Evolutionary conservation across 2,113 vertebrate genomes (phyloP), one percentile per base, ranked within the genome.

Genomic region (Oreochromis spilurus): DNA sequence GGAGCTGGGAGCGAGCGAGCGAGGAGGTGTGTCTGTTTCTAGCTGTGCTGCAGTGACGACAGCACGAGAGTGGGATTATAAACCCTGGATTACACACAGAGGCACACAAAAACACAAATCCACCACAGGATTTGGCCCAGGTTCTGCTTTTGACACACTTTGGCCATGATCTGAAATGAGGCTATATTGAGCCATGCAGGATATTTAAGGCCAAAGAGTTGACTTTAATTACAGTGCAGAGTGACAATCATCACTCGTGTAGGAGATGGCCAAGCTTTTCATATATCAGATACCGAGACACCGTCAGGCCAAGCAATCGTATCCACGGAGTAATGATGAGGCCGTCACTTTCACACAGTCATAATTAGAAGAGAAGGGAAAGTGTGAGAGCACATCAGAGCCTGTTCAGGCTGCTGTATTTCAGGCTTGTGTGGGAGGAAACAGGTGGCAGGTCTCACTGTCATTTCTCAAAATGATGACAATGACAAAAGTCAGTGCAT

Each of bases 41-140:
- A 80, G 84, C 79, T 48, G 50, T 0, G 40, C 45, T 85, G 67
- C 40, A 54, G 60, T 9, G 77, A 55, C 16, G 1, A 26, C 48
- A 52, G 83, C 17, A 94, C 78, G 52, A 88, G 89, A 87, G 81
- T 2, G 2, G 84, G 91, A 94, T 93, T 92, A 94, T 83, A 53
- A 87, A 88, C 29, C 86, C 82, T 88, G 89, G 90, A 93, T 91
- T 90, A 91, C 85, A 83, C 87, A 91, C 2, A n/a, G 72, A 81
- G 55, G 72, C 62, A 55, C 60, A 79, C 38, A 85, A 31, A 91
- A 62, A 87, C 83, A 87, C 60, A 90, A 90, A 90, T 83, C 82
- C 79, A 79, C 26, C 0, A 3, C 9, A 70, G 82, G 79, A 85
- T 85, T 85, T 60, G 75, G 16, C 16, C 14, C 6, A 2, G 24